A percentile compares a stretch with the other conserved stretches of the same genome.
phyloP scores from a whole-genome alignment of 2,888 invertebrate species.

The Nephrocerus scutellatus region DNA sequence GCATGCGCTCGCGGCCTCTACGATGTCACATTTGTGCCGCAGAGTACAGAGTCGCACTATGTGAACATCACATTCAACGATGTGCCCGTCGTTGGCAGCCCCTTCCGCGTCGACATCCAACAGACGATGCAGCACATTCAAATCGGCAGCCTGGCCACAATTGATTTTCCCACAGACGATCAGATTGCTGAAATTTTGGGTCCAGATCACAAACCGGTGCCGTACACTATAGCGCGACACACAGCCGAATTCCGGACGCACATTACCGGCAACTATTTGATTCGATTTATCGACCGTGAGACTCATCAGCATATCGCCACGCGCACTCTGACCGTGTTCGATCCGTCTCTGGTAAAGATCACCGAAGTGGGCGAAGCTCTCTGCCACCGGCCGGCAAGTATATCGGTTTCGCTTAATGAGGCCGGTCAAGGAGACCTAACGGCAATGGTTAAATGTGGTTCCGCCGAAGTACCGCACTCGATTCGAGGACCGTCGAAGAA shows the following conservation, averaged over 20 bases:
- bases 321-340: slow-evolving; percentile 69
- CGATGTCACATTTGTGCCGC: slow-evolving; percentile 87
- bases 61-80: slow-evolving; percentile 94
- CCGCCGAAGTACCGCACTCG: slow-evolving; percentile 73
- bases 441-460: slow-evolving; percentile 73
- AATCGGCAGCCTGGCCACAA: slow-evolving; percentile 54
- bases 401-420: slow-evolving; percentile 67
- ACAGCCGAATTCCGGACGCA: slow-evolving; percentile 71
- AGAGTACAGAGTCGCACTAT: slow-evolving; percentile 81
- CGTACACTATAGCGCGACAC: slow-evolving; percentile 55
- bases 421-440: slow-evolving; percentile 82
- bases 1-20: slow-evolving; percentile 86
- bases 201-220: slow-evolving; percentile 56
- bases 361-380: slow-evolving; percentile 69
- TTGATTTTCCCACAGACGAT: slow-evolving; percentile 57
- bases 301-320: slow-evolving; percentile 57
- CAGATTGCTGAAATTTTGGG: slow-evolving; percentile 61
- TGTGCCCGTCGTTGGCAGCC: slow-evolving; percentile 82
- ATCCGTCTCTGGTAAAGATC: slow-evolving; percentile 65
- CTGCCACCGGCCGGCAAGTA: slow-evolving; percentile 73
- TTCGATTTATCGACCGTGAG: slow-evolving; percentile 59
- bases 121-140: slow-evolving; percentile 70
- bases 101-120: slow-evolving; percentile 73
- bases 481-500: slow-evolving; percentile 64
- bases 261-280: slow-evolving; percentile 66